phyloP scores from a whole-genome alignment of 2,888 invertebrate species.

The Hemithea aestivaria region DNA sequence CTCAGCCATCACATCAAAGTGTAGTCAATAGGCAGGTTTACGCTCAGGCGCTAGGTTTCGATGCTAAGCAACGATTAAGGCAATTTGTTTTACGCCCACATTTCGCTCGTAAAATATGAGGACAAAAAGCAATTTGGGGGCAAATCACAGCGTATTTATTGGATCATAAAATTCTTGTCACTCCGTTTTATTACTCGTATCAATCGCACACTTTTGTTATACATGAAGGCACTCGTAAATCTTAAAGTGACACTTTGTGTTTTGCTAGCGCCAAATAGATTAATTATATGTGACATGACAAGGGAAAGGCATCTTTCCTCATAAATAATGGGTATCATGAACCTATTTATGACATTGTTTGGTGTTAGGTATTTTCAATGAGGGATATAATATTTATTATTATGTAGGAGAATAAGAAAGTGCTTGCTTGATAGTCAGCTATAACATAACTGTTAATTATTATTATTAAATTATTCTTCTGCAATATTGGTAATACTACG shows the following conservation, averaged over 20 bases:
- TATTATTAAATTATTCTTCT: too few relatives aligned
- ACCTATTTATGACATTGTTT: too few relatives aligned
- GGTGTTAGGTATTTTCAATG: too few relatives aligned
- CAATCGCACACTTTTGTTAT: constrained; percentile 15
- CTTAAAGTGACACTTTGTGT: constrained; percentile 3
- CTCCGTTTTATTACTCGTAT: constrained; percentile 22
- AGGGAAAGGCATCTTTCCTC: neutral
- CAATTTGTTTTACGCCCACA: constrained; percentile 15
- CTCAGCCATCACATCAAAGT: too few relatives aligned
- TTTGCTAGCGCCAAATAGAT: neutral
- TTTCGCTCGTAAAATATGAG: constrained; percentile 13
- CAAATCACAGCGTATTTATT: constrained; percentile 21
- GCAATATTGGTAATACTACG: too few relatives aligned
- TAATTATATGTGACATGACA: neutral
- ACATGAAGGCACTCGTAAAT: constrained; percentile 2
- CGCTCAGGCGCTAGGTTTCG: too few relatives aligned
- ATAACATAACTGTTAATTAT: too few relatives aligned
- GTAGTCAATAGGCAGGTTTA: too few relatives aligned
- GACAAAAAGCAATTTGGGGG: constrained; percentile 17
- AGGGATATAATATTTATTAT: too few relatives aligned
- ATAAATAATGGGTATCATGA: constrained; percentile 1
- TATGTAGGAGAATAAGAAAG: too few relatives aligned
- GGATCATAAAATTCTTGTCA: constrained; percentile 23
- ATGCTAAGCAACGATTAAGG: constrained; percentile 4
- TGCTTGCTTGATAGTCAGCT: too few relatives aligned